Conservation (phyloP, 1,140 invertebrate species). For the Harlomillsia oculata region DNA sequence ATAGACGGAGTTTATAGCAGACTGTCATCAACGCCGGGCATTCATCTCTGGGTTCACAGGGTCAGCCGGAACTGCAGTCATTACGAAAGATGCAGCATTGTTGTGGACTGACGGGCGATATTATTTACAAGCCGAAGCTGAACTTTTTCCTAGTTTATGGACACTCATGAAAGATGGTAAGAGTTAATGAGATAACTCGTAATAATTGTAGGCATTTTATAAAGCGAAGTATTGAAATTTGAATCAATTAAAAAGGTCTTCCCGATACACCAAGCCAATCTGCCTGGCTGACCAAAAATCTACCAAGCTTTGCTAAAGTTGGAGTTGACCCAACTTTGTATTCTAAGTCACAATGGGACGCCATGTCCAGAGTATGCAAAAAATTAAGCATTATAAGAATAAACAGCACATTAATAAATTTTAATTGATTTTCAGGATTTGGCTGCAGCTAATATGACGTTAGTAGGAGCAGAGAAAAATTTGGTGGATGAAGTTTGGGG, state of each 20-base stretch:
- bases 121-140: conserved; percentile 65
- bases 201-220: neutral
- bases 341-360: conserved; percentile 59
- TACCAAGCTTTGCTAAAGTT: conserved; percentile 59
- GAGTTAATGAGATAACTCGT: neutral
- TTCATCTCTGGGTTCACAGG: conserved; percentile 84
- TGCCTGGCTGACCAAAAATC: conserved; percentile 63
- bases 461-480: conserved; percentile 65
- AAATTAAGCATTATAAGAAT: no score
- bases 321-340: conserved; percentile 74
- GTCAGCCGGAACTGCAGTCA: conserved; percentile 64
- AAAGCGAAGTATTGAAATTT: neutral
- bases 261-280: conserved; percentile 56
- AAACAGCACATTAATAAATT: no score
- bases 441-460: conserved; percentile 47
- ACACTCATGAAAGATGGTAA: conserved; percentile 60
- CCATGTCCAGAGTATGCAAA: conserved; percentile 51
- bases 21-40: conserved; percentile 63
- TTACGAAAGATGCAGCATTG: conserved; percentile 54
- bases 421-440: no score
- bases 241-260: conserved; percentile 44
- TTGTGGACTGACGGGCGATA: conserved; percentile 96
- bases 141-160: conserved; percentile 55
- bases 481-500: conserved; percentile 68
- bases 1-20: conserved; percentile 58